phyloP scores from a whole-genome alignment of 1,140 invertebrate species.

The Trichogramma pretiosum region DNA sequence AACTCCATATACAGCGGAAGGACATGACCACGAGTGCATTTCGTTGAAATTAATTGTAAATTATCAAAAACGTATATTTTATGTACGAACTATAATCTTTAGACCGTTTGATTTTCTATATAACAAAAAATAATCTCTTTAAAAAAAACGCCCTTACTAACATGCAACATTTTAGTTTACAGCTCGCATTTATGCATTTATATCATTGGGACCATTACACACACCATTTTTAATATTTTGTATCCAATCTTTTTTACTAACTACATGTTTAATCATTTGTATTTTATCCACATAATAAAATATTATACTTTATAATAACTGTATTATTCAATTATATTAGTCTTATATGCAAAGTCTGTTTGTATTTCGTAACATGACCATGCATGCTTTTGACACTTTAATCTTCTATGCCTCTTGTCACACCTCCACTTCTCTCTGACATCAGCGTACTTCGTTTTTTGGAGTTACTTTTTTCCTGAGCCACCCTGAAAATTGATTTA shows the following conservation, averaged over 20 bases:
- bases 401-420: slow-evolving; percentile 19
- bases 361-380: slow-evolving; percentile 22
- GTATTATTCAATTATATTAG: slow-evolving; percentile 35
- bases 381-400: slow-evolving; percentile 26
- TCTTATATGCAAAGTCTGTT: slow-evolving; percentile 33
- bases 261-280: slow-evolving; percentile 33
- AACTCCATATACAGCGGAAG: slow-evolving; percentile 16
- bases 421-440: slow-evolving; percentile 17
- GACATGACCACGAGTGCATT: slow-evolving; percentile 13
- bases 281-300: slow-evolving; percentile 40
- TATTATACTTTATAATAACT: slow-evolving; percentile 41
- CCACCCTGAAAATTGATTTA: slow-evolving; percentile 34
- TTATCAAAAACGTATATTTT: slow-evolving; percentile 12
- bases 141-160: slow-evolving; percentile 18
- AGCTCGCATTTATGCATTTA: slow-evolving; percentile 18
- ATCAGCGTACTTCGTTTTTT: slow-evolving; percentile 33
- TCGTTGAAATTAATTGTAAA: slow-evolving; percentile 21
- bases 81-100: slow-evolving; percentile 16
- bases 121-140: slow-evolving; percentile 23
- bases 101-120: slow-evolving; percentile 20
- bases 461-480: slow-evolving; percentile 42
- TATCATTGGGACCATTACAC: slow-evolving; percentile 27
- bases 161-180: slow-evolving; percentile 19
- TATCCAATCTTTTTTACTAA: slow-evolving; percentile 24
- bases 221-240: slow-evolving; percentile 28